Conservation (phyloP, 2,113 vertebrate genomes). For the Oreochromis spilurus region DNA sequence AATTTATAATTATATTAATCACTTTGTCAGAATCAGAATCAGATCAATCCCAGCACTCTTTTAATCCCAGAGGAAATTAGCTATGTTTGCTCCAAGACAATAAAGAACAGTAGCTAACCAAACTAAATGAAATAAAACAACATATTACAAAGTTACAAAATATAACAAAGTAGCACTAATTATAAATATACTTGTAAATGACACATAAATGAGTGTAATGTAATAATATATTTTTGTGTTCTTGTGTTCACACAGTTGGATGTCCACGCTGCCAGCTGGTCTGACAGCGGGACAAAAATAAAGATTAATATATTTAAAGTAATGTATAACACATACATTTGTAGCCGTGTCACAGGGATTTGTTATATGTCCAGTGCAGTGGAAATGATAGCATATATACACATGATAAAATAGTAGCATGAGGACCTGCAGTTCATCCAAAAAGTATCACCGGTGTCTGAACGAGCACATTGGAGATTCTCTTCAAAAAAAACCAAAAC, state of each 20-base stretch:
- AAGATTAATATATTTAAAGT: background rate
- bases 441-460: background rate
- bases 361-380: background rate
- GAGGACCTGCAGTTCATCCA: background rate
- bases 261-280: fast-evolving
- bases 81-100: background rate
- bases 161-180: fast-evolving
- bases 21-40: fast-evolving
- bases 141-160: background rate
- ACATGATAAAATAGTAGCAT: background rate
- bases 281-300: fast-evolving
- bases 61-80: background rate
- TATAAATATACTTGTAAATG: fast-evolving
- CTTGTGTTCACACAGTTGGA: background rate
- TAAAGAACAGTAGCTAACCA: background rate
- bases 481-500: fast-evolving
- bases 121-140: fast-evolving
- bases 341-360: fast-evolving
- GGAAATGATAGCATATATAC: background rate
- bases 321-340: background rate
- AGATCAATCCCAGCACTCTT: fast-evolving
- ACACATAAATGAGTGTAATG: fast-evolving
- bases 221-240: background rate
- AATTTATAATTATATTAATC: background rate
- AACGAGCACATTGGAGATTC: background rate